Evolutionary conservation across 2,888 invertebrate genomes (phyloP).

Genomic region (Stratiomys singularior): DNA sequence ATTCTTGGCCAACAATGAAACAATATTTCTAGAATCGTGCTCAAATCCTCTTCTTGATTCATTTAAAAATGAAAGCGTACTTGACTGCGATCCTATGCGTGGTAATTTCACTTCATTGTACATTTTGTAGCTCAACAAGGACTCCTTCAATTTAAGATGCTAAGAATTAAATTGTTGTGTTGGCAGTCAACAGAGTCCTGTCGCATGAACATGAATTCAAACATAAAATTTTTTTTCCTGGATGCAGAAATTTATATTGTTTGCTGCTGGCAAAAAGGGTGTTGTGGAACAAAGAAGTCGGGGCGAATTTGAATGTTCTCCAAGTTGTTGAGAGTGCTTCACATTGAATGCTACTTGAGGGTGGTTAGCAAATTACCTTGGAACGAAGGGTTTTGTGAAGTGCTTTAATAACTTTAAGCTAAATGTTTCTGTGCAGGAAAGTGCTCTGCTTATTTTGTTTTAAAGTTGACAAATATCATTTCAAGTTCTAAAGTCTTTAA

Average conservation of each 20-base stretch:
- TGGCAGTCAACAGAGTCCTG: not conserved
- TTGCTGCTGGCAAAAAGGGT: not conserved
- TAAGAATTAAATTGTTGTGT: constrained; percentile 1
- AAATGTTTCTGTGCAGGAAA: no score
- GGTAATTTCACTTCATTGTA: not conserved
- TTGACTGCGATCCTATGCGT: not conserved
- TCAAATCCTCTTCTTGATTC: no score
- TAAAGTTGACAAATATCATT: no score
- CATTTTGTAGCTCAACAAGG: not conserved
- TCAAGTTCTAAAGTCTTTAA: no score
- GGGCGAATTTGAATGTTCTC: not conserved
- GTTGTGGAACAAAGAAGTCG: not conserved
- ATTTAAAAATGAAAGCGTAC: no score
- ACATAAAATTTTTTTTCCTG: not conserved
- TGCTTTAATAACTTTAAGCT: no score
- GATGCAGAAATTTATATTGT: not conserved
- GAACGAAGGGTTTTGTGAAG: no score
- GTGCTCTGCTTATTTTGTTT: no score
- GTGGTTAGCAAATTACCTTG: not conserved
- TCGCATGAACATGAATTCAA: not conserved
- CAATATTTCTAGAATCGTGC: no score
- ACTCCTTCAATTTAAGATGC: not conserved
- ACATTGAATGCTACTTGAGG: not conserved
- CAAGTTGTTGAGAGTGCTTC: not conserved
- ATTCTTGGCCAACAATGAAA: no score